Evolutionary conservation across 1,140 invertebrate species (phyloP), one percentile per base, ranked within the genome.

Genomic region (Drosophila obscura): DNA sequence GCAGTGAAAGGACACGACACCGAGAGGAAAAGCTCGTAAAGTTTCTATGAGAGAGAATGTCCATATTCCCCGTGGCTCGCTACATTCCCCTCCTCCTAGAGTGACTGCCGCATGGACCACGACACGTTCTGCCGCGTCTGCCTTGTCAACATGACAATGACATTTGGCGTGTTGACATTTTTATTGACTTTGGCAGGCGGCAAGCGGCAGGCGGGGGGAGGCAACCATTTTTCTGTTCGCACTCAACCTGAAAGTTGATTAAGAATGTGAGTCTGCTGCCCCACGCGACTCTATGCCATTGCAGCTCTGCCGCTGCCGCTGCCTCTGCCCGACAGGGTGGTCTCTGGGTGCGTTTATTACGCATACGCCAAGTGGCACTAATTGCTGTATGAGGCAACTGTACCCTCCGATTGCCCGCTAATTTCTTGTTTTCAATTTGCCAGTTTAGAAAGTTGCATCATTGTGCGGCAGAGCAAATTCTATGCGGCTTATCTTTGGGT

Each of bases 91-190:
- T 45, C 13, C 39, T 31, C 31, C 31, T 3, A 31, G 8, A 9
- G 31, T 31, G 8, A 31, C 31, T 9, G 49, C 24, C 22, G 35
- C 56, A 59, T 76, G 59, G 55, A 59, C 53, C 73, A 77, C 63
- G 55, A 61, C 60, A 57, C 63, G 55, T 67, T 76, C 67, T 75
- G 73, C 61, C 49, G 64, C 35, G 59, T 67, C 67, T 76, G 72
- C 80, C 80, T 76, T 88, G 83, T 87, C 82, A 87, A 87, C 82
- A 88, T 87, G 82, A 88, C 26, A 28, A 28, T 28, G 26, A 39
- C 82, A 87, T 88, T 87, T 87, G 83, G 74, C 83, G 82, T 87
- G 82, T 87, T 87, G 82, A 87, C 82, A 88, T 87, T 87, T 87
- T 87, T 87, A 87, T 87, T 87, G 82, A 87, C 83, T 87, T 87